These are phyloP conservation scores for Austrofundulus limnaeus DNA, from an alignment of 2,113 vertebrate species.

Conservation along the genomic window DNA sequence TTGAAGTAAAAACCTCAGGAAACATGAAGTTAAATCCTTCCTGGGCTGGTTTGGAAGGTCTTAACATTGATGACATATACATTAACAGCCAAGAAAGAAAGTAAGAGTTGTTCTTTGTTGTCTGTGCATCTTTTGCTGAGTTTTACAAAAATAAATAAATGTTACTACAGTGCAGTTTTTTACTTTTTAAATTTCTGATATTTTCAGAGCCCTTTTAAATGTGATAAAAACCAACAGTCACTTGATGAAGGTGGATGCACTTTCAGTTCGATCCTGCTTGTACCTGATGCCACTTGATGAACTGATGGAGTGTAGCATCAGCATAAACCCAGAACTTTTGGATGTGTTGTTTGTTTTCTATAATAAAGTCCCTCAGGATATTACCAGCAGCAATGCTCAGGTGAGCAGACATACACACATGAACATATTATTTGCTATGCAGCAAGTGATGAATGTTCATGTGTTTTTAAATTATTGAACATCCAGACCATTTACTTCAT, in stretches of 20 bases:
- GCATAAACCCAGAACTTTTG: constrained; percentile 62
- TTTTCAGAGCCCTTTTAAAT: constrained; percentile 67
- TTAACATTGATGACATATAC: accelerated
- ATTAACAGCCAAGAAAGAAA: constrained; percentile 24
- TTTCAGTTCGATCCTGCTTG: constrained; percentile 82
- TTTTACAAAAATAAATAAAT: neutral
- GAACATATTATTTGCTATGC: neutral
- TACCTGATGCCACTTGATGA: constrained; percentile 72
- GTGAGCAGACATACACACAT: constrained; percentile 56
- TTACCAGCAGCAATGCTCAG: accelerated
- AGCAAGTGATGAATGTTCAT: neutral
- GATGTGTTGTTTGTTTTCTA: constrained; percentile 71
- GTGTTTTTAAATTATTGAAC: too few relatives aligned
- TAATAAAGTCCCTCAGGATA: constrained; percentile 41
- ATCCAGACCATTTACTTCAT: too few relatives aligned
- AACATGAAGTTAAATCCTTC: neutral
- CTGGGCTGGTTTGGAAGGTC: constrained; percentile 83
- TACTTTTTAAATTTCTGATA: neutral
- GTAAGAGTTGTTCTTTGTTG: constrained; percentile 48
- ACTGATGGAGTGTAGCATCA: constrained; percentile 67
- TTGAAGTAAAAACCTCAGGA: constrained; percentile 16
- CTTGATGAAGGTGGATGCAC: constrained; percentile 74
- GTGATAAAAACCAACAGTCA: constrained; percentile 66
- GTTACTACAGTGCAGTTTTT: neutral
- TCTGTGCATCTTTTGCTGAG: neutral